A percentile compares a stretch with the other conserved stretches of the same genome.
Conservation (phyloP, 2,888 invertebrate genomes). For the Lacanobia oleracea region DNA sequence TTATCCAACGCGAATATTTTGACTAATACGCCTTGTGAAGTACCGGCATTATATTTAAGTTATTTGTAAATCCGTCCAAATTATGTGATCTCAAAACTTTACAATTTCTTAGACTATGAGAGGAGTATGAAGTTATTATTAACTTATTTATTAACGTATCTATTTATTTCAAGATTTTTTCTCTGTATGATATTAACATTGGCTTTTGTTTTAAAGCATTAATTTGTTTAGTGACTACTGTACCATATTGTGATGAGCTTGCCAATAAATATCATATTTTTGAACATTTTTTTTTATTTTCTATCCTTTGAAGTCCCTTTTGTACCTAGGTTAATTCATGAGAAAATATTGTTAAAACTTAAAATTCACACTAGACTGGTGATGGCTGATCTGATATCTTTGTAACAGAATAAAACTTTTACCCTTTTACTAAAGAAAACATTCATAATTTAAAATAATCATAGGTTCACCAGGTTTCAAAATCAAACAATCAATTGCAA, state of each 20-base stretch:
- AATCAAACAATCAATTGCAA: constrained; percentile 55
- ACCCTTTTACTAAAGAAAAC: too few relatives aligned
- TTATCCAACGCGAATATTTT: too few relatives aligned
- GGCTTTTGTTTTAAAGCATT: constrained; percentile 10
- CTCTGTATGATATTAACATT: constrained; percentile 9
- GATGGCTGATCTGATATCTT: neutral
- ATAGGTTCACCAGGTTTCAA: constrained; percentile 15
- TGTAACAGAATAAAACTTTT: neutral
- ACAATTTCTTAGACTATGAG: constrained; percentile 2
- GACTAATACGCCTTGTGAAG: too few relatives aligned
- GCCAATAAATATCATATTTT: constrained; percentile 55
- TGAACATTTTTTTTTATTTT: constrained; percentile 11
- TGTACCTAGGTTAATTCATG: neutral
- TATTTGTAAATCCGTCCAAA: constrained; percentile 31
- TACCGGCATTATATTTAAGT: neutral
- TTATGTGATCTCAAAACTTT: constrained; percentile 23
- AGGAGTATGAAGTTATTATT: neutral
- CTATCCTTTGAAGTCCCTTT: neutral
- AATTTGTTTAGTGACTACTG: constrained; percentile 19
- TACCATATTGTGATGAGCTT: constrained; percentile 44
- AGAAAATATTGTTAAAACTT: neutral
- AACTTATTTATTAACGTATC: neutral
- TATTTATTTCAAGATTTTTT: neutral
- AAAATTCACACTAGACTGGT: neutral
- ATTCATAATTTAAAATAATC: neutral